Evolutionary conservation across 2,113 vertebrate species (phyloP).

Genomic region (Melanocharis versteri): DNA sequence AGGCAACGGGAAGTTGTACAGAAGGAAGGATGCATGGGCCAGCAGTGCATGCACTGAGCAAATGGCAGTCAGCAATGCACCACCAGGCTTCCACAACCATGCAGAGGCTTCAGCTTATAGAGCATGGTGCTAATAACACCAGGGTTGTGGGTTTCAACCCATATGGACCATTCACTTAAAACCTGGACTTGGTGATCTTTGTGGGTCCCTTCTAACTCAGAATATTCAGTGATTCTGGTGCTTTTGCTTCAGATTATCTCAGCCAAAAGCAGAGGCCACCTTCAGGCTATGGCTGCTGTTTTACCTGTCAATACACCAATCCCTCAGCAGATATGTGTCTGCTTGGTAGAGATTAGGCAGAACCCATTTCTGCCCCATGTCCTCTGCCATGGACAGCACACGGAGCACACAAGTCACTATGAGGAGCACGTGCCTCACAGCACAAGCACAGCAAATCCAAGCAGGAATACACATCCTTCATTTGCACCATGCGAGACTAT

Average conservation of each 20-base stretch:
- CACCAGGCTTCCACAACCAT: not conserved
- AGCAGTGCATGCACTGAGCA: not conserved
- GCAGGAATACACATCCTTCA: not conserved
- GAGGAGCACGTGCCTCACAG: not conserved
- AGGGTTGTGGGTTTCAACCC: not conserved
- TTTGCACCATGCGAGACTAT: not conserved
- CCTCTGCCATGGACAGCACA: not conserved
- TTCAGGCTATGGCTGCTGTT: not conserved
- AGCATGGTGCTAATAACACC: not conserved
- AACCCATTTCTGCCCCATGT: not conserved
- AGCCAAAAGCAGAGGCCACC: not conserved
- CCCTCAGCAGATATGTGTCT: not conserved
- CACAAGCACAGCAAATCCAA: not conserved
- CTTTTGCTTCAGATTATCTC: not conserved
- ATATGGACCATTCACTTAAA: not conserved
- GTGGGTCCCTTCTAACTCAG: not conserved
- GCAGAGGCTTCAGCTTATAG: not conserved
- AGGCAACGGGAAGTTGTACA: not conserved
- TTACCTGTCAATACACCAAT: not conserved
- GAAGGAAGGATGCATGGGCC: not conserved
- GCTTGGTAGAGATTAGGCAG: not conserved
- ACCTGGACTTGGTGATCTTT: fast-evolving
- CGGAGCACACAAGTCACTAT: not conserved
- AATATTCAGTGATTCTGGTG: not conserved
- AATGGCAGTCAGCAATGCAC: not conserved